Conservation (phyloP, 2,888 invertebrate species). For the Euplagia quadripunctaria region DNA sequence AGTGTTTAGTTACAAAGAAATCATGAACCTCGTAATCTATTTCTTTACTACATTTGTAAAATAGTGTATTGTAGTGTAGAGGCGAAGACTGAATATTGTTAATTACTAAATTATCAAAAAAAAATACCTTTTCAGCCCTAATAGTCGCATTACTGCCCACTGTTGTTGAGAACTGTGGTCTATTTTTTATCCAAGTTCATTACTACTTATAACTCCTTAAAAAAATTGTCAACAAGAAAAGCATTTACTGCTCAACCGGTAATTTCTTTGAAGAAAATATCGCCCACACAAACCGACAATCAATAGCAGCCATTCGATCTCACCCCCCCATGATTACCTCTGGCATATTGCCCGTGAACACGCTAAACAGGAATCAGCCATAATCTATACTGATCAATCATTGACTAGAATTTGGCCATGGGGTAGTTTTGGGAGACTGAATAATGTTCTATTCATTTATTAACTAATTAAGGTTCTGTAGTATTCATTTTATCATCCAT, state of each 20-base stretch:
- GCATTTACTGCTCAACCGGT: background rate
- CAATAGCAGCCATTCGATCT: constrained; percentile 47
- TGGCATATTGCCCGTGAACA: constrained; percentile 41
- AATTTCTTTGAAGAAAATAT: constrained; percentile 3
- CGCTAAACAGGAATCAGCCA: constrained; percentile 46
- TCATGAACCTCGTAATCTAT: no score
- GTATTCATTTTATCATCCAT: background rate
- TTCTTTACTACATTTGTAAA: no score
- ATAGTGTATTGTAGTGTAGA: no score
- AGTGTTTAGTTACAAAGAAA: no score
- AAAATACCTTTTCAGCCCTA: no score
- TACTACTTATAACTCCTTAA: no score
- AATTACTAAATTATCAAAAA: no score
- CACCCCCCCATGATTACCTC: constrained; percentile 28
- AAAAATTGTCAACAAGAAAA: no score
- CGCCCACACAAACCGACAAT: constrained; percentile 31
- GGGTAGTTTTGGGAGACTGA: constrained; percentile 9
- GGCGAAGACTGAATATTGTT: no score
- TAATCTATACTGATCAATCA: constrained; percentile 53
- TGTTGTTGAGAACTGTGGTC: no score
- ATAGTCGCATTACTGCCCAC: no score
- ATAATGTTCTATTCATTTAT: background rate
- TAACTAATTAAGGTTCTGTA: constrained; percentile 7
- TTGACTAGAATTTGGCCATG: constrained; percentile 22
- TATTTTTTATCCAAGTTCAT: no score